Percentiles rank a stretch among this genome's conserved stretches.
These are phyloP conservation scores for Enteromius fasciolatus DNA, from an alignment of 2,797 vertebrate species.

Conservation along the genomic window DNA sequence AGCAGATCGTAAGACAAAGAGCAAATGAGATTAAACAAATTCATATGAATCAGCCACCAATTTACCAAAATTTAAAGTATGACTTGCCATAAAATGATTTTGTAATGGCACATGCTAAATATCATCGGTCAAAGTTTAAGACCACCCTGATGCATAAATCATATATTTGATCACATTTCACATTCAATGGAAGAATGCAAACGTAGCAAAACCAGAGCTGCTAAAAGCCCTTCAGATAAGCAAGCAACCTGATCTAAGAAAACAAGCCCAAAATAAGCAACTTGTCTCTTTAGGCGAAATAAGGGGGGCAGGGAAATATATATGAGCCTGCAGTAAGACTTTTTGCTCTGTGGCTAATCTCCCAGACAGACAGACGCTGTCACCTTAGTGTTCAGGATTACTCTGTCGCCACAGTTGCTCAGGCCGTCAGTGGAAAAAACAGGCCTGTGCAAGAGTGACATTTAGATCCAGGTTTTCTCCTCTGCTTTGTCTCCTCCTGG, in stretches of 20 bases:
- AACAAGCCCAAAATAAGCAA: conserved; percentile 2
- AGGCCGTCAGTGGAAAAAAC: conserved; percentile 63
- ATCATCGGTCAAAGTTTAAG: neutral
- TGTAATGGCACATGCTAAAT: neutral
- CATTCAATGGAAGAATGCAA: neutral
- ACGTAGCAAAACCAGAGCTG: neutral
- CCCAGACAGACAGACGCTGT: conserved; percentile 48
- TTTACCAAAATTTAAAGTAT: neutral
- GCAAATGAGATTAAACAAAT: neutral
- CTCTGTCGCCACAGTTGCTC: conserved; percentile 50
- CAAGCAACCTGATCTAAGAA: conserved; percentile 8
- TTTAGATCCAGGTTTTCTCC: conserved; percentile 70
- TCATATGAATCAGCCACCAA: neutral
- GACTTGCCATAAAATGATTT: neutral
- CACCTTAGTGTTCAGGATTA: conserved; percentile 55
- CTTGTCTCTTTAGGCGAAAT: neutral
- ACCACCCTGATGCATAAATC: neutral
- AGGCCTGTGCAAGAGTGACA: conserved; percentile 72
- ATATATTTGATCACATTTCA: neutral
- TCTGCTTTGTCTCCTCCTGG: conserved; percentile 59
- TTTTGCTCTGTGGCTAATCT: conserved; percentile 48
- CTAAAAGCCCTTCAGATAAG: neutral
- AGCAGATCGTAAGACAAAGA: neutral
- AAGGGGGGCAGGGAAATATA: neutral
- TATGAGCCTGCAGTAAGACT: conserved; percentile 8